phyloP scores from a whole-genome alignment of 1,140 invertebrate genomes.

The Drosophila subobscura region DNA sequence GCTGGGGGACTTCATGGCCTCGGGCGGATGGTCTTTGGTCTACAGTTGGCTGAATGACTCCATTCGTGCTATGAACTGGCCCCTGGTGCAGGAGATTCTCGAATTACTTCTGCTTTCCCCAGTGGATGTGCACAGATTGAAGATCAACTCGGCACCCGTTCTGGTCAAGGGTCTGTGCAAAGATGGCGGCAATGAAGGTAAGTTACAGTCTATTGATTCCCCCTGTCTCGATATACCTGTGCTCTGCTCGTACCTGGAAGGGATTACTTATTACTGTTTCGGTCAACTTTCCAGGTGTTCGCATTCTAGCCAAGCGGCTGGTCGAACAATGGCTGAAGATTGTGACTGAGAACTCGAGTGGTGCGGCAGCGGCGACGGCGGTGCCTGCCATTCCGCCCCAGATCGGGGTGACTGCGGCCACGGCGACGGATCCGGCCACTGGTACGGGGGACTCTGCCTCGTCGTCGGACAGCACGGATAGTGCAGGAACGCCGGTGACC shows the following conservation, averaged over 20 bases:
- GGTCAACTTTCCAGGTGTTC: constrained; percentile 86
- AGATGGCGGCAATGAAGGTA: constrained; percentile 91
- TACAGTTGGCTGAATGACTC: constrained; percentile 95
- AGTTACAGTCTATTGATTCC: constrained; percentile 26
- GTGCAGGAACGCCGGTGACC: constrained; percentile 32
- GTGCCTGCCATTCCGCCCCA: constrained; percentile 4
- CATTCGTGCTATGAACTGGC: constrained; percentile 92
- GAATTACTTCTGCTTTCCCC: constrained; percentile 93
- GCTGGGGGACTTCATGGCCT: constrained; percentile 93
- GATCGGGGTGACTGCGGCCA: constrained; percentile 7
- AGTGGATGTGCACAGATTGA: constrained; percentile 94
- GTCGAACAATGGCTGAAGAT: constrained; percentile 96
- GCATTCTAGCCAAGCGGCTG: constrained; percentile 89
- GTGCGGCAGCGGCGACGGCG: background rate
- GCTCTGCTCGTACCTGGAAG: constrained; percentile 1
- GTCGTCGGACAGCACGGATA: constrained; percentile 62
- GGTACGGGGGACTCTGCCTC: constrained; percentile 36
- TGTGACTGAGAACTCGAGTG: constrained; percentile 85
- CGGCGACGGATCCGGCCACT: background rate
- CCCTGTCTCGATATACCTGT: background rate
- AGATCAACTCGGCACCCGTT: constrained; percentile 95
- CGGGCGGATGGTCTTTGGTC: constrained; percentile 94
- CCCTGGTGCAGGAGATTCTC: constrained; percentile 93
- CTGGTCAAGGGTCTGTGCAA: constrained; percentile 94
- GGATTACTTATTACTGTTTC: constrained; percentile 43